Conservation (phyloP, 1,140 invertebrate genomes). For the Streblospio benedicti region DNA sequence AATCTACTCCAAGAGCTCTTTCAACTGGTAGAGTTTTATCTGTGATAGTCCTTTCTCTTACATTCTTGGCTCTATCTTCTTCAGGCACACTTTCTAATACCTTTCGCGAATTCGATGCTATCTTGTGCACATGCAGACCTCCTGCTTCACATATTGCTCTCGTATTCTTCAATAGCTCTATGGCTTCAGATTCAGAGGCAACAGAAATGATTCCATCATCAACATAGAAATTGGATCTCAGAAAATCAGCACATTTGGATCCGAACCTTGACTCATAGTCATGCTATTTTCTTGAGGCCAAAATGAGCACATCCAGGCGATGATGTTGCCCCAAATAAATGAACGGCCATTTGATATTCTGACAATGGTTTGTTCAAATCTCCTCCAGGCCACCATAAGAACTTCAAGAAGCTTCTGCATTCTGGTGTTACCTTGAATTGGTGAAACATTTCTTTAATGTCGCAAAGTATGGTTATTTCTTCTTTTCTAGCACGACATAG, state of each 20-base stretch:
- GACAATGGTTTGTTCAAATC: neutral
- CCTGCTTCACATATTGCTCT: neutral
- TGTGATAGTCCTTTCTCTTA: neutral
- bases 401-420: neutral
- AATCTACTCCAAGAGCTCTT: neutral
- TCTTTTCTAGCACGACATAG: neutral
- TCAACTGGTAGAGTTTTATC: neutral
- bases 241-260: neutral
- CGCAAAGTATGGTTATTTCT: neutral
- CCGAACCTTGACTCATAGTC: neutral
- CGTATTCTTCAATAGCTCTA: neutral
- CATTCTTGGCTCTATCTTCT: neutral
- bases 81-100: neutral
- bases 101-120: neutral
- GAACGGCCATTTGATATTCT: neutral
- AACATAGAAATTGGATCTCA: neutral
- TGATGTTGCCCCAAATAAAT: neutral
- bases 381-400: neutral
- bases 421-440: neutral
- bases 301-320: neutral
- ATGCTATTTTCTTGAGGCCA: neutral
- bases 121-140: neutral
- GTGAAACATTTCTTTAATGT: neutral
- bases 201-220: neutral
- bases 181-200: neutral